Base-by-base conservation (phyloP, 2,113 vertebrate genomes). In the Panurus biarmicus region DNA sequence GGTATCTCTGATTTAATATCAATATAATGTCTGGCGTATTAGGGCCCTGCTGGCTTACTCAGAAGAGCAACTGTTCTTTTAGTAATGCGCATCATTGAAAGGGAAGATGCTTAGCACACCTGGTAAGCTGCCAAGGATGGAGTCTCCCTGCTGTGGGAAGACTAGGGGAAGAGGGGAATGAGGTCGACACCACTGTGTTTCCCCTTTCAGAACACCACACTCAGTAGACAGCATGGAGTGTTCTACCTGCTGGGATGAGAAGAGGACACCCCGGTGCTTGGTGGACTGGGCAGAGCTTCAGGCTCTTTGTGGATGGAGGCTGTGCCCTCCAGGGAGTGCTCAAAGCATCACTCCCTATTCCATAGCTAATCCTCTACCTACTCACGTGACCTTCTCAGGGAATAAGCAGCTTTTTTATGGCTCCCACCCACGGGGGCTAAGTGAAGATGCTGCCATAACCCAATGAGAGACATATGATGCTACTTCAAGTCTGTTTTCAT, bases 201-300 rank as follows among this genome's bases (percentile, higher is more conserved):
- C 45, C 13, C 8, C 25, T 80, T 12, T 76, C 24, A 17, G 70
- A 57, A 10, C 20, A 45, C 31, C 50, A 22, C 0, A 0, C 60
- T 69, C 45, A 36, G 65, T 84, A 94, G 73, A 21, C 10, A 65
- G 64, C 47, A 26, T 0, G 0, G 61, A 0, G 0, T 26, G 11
- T 57, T 72, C 81, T n/a, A 4, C 65, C 79, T 88, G 53, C 57
- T 24, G 64, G 65, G 47, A 58, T 7, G 26, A 42, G 73, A 31
- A 53, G 15, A 33, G 62, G 70, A 70, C 9, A 5, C 14, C 3
- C 20, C 0, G 0, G 6, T 22, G 50, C 47, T 42, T 1, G 0
- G 25, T 0, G 0, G 25, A 12, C 25, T 62, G 79, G 38, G 47
- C 60, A 66, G n/a, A n/a, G n/a, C n/a, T n/a, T n/a, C n/a, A n/a